Evolutionary conservation across 1,140 invertebrate species (phyloP).

Genomic region (fruit fly (Drosophila melanogaster)): DNA sequence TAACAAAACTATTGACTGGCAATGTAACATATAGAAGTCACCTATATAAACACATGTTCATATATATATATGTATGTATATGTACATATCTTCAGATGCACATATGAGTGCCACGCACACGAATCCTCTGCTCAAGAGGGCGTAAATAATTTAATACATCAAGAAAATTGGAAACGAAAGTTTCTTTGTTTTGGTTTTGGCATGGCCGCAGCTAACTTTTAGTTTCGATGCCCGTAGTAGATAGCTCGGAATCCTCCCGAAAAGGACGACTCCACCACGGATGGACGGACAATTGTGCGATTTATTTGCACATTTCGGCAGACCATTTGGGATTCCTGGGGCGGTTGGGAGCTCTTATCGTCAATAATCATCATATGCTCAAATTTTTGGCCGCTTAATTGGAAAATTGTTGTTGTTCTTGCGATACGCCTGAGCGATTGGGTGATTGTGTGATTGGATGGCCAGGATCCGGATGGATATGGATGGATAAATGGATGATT

Average conservation of each 20-base stretch:
- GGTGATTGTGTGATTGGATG: constrained; percentile 46
- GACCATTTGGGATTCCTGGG: constrained; percentile 47
- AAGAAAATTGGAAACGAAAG: constrained; percentile 83
- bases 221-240: constrained; percentile 62
- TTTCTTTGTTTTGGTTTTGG: constrained; percentile 76
- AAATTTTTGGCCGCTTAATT: constrained; percentile 83
- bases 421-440: constrained; percentile 74
- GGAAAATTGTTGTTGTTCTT: constrained; percentile 79
- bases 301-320: constrained; percentile 77
- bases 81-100: background rate
- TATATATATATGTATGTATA: background rate
- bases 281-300: constrained; percentile 64
- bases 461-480: constrained; percentile 48
- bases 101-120: constrained; percentile 51
- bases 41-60: background rate
- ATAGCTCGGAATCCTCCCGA: constrained; percentile 22
- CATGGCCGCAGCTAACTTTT: constrained; percentile 76
- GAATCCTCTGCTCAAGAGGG: constrained; percentile 77
- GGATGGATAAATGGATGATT: constrained; percentile 58
- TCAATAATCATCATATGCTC: constrained; percentile 83
- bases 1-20: background rate
- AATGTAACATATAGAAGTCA: background rate
- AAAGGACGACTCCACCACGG: constrained; percentile 4
- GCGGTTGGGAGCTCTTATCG: constrained; percentile 61
- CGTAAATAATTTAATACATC: constrained; percentile 83